phyloP scores from a whole-genome alignment of 2,113 vertebrate species.

The Ciconia stormi region DNA sequence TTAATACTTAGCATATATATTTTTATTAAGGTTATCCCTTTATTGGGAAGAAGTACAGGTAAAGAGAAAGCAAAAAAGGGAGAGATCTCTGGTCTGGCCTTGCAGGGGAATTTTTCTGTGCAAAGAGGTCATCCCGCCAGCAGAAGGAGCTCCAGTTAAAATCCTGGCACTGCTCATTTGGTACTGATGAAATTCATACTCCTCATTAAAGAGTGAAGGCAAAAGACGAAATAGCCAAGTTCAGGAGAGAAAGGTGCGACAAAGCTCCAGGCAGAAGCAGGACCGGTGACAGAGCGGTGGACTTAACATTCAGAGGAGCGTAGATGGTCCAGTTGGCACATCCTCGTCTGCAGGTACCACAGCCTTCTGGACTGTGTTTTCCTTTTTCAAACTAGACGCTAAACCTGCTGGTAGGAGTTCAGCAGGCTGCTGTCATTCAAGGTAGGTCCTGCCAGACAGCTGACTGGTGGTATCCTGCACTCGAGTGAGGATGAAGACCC shows the following conservation, averaged over 20 bases:
- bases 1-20: neutral
- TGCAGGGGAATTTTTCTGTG: neutral
- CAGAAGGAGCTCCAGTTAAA: constrained; percentile 56
- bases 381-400: neutral
- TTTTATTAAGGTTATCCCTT: neutral
- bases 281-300: neutral
- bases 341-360: neutral
- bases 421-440: neutral
- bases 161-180: neutral
- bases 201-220: neutral
- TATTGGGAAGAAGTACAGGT: neutral
- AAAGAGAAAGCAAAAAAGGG: neutral
- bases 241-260: neutral
- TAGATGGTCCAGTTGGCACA: rapidly evolving
- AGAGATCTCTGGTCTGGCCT: neutral
- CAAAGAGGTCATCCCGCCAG: neutral
- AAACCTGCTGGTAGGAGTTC: neutral
- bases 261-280: neutral
- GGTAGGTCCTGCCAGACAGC: neutral
- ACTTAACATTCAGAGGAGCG: neutral
- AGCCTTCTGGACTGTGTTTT: neutral
- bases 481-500: neutral
- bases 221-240: neutral
- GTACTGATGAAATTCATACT: neutral
- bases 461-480: neutral